phyloP scores from a whole-genome alignment of 2,797 vertebrate species.

The Dallia pectoralis region DNA sequence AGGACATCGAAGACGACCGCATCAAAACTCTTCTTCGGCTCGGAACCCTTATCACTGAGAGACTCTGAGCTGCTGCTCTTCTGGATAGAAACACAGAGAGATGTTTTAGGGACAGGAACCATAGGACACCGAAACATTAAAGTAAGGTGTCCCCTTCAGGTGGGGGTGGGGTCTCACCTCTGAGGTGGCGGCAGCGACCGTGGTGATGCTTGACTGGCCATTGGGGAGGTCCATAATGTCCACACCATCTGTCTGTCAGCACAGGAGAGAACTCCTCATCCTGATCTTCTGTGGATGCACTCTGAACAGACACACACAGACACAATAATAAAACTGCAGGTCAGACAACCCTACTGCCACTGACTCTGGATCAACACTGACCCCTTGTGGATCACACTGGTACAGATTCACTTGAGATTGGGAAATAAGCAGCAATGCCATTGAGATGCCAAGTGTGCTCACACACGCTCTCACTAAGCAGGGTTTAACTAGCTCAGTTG shows the following conservation, averaged over 20 bases:
- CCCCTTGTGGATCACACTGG: conserved; percentile 34
- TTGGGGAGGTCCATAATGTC: conserved; percentile 95
- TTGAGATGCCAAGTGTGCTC: background rate
- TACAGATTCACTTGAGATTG: background rate
- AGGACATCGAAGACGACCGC: conserved; percentile 97
- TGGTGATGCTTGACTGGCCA: conserved; percentile 83
- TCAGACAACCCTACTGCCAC: too few species aligned
- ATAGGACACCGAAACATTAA: background rate
- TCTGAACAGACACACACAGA: conserved; percentile 41
- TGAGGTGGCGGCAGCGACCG: conserved; percentile 78
- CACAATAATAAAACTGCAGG: too few species aligned
- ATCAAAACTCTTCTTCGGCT: conserved; percentile 98
- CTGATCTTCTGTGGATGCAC: conserved; percentile 80
- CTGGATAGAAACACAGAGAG: conserved; percentile 60
- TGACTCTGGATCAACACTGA: conserved; percentile 30
- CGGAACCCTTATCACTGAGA: conserved; percentile 92
- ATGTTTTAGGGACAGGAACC: background rate
- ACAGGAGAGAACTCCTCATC: conserved; percentile 77
- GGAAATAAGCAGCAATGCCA: background rate
- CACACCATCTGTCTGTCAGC: conserved; percentile 79
- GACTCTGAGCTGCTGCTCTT: conserved; percentile 98
- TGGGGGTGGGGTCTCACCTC: conserved; percentile 80
- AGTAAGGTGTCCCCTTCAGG: background rate
- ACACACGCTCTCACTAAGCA: background rate
- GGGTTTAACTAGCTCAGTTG: conserved; percentile 1